Evolutionary conservation across 2,888 invertebrate species (phyloP).

Genomic region (Plebejus argus): DNA sequence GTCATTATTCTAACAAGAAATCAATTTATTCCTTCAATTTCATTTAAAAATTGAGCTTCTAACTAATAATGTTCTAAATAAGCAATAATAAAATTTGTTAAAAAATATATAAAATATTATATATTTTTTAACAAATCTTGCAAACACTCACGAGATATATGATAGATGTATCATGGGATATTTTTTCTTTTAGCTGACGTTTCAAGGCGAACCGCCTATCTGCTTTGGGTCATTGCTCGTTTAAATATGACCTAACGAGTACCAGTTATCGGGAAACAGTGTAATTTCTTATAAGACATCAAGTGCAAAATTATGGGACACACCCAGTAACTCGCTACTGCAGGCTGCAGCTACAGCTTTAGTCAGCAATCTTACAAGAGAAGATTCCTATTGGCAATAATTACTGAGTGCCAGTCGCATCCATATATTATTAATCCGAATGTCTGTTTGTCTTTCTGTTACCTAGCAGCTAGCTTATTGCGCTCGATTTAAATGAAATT

Average conservation of each 20-base stretch:
- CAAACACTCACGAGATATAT: background rate
- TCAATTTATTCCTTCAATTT: background rate
- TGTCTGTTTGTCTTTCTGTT: background rate
- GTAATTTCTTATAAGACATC: slow-evolving; percentile 22
- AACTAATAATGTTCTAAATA: background rate
- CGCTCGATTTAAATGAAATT: background rate
- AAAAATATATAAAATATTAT: no score
- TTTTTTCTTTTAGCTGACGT: slow-evolving; percentile 34
- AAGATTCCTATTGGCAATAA: background rate
- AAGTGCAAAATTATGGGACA: slow-evolving; percentile 1
- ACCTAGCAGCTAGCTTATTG: background rate
- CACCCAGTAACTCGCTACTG: background rate
- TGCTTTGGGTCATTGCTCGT: slow-evolving; percentile 29
- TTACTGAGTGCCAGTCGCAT: background rate
- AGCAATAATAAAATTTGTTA: no score
- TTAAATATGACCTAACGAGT: slow-evolving; percentile 30
- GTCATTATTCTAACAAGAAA: background rate
- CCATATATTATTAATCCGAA: background rate
- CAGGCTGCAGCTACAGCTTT: no score
- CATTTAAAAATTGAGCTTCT: background rate
- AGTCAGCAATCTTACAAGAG: background rate
- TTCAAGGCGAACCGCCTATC: slow-evolving; percentile 22
- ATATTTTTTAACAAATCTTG: background rate
- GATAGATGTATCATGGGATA: slow-evolving; percentile 33
- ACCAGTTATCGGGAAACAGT: slow-evolving; percentile 24